A percentile compares a stretch with the other conserved stretches of the same genome.
phyloP scores from a whole-genome alignment of 2,797 vertebrate species.

The Anguilla marmorata region DNA sequence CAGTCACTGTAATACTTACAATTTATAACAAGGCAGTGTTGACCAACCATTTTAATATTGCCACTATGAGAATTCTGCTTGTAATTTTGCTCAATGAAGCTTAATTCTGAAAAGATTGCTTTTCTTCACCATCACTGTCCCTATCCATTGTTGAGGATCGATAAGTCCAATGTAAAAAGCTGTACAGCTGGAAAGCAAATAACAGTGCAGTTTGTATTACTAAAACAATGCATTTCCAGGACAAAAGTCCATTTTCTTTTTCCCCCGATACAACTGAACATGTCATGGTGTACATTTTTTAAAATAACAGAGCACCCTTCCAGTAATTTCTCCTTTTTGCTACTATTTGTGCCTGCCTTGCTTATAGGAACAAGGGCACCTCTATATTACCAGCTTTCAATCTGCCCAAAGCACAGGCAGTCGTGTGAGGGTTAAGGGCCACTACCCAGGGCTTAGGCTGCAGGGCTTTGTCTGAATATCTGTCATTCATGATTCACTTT shows the following conservation, averaged over 20 bases:
- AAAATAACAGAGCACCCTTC: background rate
- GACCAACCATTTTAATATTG: background rate
- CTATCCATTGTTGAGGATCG: background rate
- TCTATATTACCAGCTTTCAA: constrained; percentile 11
- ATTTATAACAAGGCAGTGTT: background rate
- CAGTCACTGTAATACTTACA: too few relatives aligned
- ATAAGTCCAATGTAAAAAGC: constrained; percentile 1
- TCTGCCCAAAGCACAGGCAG: constrained; percentile 14
- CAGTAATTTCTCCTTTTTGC: background rate
- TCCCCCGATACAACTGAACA: constrained; percentile 2
- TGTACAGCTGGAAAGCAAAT: background rate
- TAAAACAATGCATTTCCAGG: background rate
- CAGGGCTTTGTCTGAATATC: background rate
- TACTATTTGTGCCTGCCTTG: constrained; percentile 19
- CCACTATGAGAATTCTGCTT: background rate
- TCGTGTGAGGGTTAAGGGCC: constrained; percentile 27
- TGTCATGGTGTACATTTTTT: background rate
- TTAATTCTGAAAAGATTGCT: background rate
- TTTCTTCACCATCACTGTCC: background rate
- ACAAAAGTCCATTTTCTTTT: constrained; percentile 8
- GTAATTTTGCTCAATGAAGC: background rate
- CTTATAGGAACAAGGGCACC: constrained; percentile 13
- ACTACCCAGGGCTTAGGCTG: background rate
- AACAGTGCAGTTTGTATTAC: background rate
- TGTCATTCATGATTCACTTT: background rate